phyloP scores from a whole-genome alignment of 2,113 vertebrate genomes.

The Zingel zingel region DNA sequence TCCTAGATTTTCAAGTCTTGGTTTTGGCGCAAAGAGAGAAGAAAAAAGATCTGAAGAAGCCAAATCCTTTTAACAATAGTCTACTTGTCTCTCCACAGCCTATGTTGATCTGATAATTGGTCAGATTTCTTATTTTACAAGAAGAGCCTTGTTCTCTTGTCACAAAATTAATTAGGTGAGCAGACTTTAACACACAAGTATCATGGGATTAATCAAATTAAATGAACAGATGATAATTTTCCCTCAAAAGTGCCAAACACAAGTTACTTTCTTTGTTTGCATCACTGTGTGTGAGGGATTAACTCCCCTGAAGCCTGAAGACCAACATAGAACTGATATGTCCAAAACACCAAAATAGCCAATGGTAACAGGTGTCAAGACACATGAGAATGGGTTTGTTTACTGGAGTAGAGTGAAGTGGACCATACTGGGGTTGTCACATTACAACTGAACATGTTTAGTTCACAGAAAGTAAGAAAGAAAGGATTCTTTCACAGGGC shows the following conservation, averaged over 20 bases:
- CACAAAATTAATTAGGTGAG: constrained; percentile 4
- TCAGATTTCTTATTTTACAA: constrained; percentile 38
- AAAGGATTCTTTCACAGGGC: constrained; percentile 51
- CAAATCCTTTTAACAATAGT: constrained; percentile 62
- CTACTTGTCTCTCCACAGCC: constrained; percentile 43
- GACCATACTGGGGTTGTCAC: background rate
- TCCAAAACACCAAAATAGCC: constrained; percentile 49
- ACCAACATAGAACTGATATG: constrained; percentile 23
- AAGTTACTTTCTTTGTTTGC: background rate
- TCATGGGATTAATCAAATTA: background rate
- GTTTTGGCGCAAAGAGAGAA: constrained; percentile 21
- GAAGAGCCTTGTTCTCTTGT: background rate
- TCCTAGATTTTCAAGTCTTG: constrained; percentile 22
- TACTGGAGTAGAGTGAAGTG: constrained; percentile 14
- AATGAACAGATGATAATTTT: background rate
- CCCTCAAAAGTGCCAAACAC: background rate
- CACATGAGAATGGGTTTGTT: constrained; percentile 52
- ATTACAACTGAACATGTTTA: constrained; percentile 31
- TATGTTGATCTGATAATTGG: constrained; percentile 11
- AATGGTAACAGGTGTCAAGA: constrained; percentile 51
- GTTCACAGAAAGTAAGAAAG: constrained; percentile 21
- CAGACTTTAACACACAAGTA: constrained; percentile 4
- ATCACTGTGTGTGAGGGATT: background rate
- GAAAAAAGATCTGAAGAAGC: constrained; percentile 23
- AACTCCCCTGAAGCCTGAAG: background rate